Evolutionary conservation across 2,797 vertebrate genomes (phyloP).

Genomic region (Peromyscus nudipes): DNA sequence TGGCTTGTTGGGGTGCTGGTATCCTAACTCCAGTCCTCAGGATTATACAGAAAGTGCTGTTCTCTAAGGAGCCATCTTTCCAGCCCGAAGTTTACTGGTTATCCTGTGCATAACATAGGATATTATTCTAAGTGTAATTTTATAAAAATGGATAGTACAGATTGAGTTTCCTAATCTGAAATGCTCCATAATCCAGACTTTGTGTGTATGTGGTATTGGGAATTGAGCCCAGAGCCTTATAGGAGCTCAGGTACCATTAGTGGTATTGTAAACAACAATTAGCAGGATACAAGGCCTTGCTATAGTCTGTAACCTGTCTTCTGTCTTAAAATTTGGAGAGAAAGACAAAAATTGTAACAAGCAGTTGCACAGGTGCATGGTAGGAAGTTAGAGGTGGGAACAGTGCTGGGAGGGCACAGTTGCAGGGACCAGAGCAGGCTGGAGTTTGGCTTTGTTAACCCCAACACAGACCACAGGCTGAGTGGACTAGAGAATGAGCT

Average conservation of each 20-base stretch:
- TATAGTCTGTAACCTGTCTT: neutral
- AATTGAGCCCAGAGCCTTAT: neutral
- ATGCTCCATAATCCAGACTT: neutral
- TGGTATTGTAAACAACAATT: neutral
- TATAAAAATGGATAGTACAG: slow-evolving; percentile 34
- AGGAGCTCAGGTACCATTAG: neutral
- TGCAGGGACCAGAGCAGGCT: neutral
- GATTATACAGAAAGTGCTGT: neutral
- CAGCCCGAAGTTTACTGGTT: neutral
- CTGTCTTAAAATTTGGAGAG: neutral
- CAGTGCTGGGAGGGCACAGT: neutral
- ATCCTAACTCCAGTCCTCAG: neutral
- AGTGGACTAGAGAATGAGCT: neutral
- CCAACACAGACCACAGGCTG: neutral
- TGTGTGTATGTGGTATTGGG: neutral
- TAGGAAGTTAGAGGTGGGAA: neutral
- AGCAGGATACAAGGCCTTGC: neutral
- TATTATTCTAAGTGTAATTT: slow-evolving; percentile 31
- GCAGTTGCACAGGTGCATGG: neutral
- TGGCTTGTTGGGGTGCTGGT: neutral
- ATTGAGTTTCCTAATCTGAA: neutral
- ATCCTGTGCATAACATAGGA: neutral
- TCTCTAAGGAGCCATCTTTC: neutral
- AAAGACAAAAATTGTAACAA: neutral
- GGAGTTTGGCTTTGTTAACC: neutral